These are phyloP conservation scores for Tragelaphus scriptus DNA, from an alignment of 2,113 vertebrate species.

Conservation along the genomic window DNA sequence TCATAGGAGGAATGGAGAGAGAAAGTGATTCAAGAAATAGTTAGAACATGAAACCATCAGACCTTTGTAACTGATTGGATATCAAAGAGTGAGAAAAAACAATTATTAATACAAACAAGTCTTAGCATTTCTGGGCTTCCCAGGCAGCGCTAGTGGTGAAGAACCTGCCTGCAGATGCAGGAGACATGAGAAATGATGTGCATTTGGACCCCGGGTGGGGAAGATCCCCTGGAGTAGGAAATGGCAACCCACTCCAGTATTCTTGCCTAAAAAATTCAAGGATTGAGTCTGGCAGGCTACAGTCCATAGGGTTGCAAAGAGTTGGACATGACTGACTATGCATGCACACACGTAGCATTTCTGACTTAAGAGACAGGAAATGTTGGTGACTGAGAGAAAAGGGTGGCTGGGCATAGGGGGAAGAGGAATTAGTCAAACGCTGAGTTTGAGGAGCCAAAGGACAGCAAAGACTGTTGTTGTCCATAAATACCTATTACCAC, in stretches of 20 bases:
- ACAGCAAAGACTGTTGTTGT: not conserved
- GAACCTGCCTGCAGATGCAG: not conserved
- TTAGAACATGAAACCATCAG: not conserved
- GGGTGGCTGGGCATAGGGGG: not conserved
- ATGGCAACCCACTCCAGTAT: not conserved
- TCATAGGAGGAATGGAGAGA: not conserved
- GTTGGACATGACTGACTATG: not conserved
- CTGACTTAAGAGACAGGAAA: not conserved
- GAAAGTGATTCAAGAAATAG: not conserved
- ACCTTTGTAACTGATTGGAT: not conserved
- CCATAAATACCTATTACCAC: not conserved
- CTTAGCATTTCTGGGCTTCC: not conserved
- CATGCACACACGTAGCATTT: not conserved
- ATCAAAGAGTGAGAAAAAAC: not conserved
- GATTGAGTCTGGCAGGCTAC: not conserved
- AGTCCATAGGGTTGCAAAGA: not conserved
- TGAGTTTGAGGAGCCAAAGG: not conserved
- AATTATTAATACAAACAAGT: not conserved
- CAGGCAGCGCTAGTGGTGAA: not conserved
- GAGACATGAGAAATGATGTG: not conserved
- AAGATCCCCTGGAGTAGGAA: not conserved
- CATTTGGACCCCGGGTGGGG: not conserved
- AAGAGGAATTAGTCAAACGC: not conserved
- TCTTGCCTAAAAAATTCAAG: not conserved
- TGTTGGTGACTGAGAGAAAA: not conserved